Conservation (phyloP, 1,140 invertebrate genomes). For the Ladona fulva region DNA sequence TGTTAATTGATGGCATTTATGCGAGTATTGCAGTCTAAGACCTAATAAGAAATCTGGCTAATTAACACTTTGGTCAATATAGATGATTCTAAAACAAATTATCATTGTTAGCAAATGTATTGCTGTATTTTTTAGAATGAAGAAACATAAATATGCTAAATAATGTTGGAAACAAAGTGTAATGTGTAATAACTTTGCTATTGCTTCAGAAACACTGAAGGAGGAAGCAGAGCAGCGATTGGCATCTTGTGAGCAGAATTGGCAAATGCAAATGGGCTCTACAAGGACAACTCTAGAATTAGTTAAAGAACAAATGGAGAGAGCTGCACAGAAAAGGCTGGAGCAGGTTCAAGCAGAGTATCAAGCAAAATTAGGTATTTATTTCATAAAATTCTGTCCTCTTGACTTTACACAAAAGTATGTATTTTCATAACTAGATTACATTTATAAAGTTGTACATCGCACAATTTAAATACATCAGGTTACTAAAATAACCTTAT, state of each 20-base stretch:
- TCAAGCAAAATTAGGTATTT: not conserved
- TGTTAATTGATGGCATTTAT: too few relatives aligned
- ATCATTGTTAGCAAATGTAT: too few relatives aligned
- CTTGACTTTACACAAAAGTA: not conserved
- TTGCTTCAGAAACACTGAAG: slow-evolving; percentile 33
- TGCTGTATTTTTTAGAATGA: too few relatives aligned
- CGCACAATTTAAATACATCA: not conserved
- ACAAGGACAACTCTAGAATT: slow-evolving; percentile 36
- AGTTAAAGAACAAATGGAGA: slow-evolving; percentile 40
- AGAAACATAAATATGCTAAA: too few relatives aligned
- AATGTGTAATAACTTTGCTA: not conserved
- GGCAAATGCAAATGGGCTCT: slow-evolving; percentile 32
- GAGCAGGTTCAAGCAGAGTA: not conserved
- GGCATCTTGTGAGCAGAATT: slow-evolving; percentile 33
- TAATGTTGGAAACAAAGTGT: too few relatives aligned
- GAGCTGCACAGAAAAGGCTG: slow-evolving; percentile 23
- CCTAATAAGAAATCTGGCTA: too few relatives aligned
- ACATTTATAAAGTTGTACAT: not conserved
- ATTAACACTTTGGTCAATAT: too few relatives aligned
- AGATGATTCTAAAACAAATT: too few relatives aligned
- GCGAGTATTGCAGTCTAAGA: too few relatives aligned
- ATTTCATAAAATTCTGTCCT: too few relatives aligned
- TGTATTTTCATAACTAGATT: not conserved
- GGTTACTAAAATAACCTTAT: not conserved
- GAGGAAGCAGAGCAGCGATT: slow-evolving; percentile 33